phyloP scores from a whole-genome alignment of 2,113 vertebrate species.

The Uria aalge region DNA sequence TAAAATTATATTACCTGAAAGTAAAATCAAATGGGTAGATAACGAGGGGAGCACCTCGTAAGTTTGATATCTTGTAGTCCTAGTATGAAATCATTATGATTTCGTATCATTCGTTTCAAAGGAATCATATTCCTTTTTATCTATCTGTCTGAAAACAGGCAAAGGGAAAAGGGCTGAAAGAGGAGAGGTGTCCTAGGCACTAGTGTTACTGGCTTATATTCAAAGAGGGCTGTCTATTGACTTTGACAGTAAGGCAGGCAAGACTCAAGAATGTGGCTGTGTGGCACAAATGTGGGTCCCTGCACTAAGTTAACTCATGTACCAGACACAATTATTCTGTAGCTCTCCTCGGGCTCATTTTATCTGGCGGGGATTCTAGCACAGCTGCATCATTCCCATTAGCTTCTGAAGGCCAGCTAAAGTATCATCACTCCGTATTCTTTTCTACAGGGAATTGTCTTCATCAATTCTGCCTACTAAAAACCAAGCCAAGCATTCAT shows the following conservation, averaged over 20 bases:
- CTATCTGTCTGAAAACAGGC: background rate
- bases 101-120: too few relatives aligned
- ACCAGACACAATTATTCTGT: background rate
- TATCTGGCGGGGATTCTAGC: background rate
- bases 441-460: background rate
- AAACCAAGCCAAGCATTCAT: background rate
- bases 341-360: background rate
- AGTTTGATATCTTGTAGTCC: background rate
- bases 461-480: background rate
- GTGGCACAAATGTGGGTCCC: background rate
- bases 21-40: background rate
- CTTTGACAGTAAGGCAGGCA: background rate
- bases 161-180: background rate
- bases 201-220: background rate
- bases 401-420: background rate
- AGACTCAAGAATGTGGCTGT: background rate
- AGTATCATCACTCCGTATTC: background rate
- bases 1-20: background rate
- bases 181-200: background rate
- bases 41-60: background rate
- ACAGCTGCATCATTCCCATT: background rate
- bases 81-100: background rate
- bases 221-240: background rate
- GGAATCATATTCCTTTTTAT: background rate
- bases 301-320: background rate